These are phyloP conservation scores for Bergia sp. DNA, from an alignment of 92 coral and sea anemone species.

Conservation along the genomic window DNA sequence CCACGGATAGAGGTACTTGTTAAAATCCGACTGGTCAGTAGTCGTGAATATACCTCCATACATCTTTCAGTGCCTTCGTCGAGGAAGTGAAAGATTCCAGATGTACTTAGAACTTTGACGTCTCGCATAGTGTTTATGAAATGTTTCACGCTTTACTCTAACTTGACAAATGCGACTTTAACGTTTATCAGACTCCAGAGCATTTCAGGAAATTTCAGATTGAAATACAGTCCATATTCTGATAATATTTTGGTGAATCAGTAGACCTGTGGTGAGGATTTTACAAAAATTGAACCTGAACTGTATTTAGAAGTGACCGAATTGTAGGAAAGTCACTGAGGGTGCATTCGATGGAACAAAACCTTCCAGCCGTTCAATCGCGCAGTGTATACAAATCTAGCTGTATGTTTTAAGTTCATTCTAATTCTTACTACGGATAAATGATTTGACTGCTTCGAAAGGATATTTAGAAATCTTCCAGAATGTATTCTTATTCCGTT, in stretches of 20 bases:
- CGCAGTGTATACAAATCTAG: too few relatives aligned
- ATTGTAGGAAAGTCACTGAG: too few relatives aligned
- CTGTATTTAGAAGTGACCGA: too few relatives aligned
- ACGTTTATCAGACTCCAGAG: background rate
- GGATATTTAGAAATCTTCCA: too few relatives aligned
- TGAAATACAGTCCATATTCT: background rate
- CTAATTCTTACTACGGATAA: too few relatives aligned
- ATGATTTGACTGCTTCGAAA: too few relatives aligned
- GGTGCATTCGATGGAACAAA: too few relatives aligned
- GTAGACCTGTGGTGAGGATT: too few relatives aligned
- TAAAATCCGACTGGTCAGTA: background rate
- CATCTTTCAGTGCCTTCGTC: background rate
- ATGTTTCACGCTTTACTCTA: background rate
- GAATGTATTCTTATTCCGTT: too few relatives aligned
- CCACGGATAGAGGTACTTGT: background rate
- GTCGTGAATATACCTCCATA: background rate
- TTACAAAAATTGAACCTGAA: too few relatives aligned
- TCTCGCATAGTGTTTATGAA: background rate
- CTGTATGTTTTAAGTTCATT: too few relatives aligned
- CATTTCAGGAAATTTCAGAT: background rate
- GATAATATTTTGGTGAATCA: background rate
- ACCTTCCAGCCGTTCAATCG: too few relatives aligned
- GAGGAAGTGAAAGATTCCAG: conserved; percentile 2
- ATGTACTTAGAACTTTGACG: background rate
- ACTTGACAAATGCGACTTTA: background rate